phyloP scores from a whole-genome alignment of 2,888 invertebrate genomes.

The Nemurella pictetii region DNA sequence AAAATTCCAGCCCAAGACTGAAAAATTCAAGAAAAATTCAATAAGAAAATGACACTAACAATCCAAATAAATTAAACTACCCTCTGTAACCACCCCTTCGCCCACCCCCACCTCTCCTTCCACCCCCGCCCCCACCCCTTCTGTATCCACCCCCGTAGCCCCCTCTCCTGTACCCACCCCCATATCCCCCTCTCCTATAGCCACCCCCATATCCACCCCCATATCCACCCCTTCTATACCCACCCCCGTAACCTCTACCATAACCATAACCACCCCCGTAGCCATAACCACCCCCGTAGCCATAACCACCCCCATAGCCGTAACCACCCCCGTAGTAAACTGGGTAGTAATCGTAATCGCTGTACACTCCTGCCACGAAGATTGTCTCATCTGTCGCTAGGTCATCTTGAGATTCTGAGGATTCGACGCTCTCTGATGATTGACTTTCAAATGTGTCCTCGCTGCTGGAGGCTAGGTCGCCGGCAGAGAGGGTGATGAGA shows the following conservation, averaged over 20 bases:
- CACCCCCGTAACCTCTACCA: background rate
- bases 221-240: background rate
- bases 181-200: background rate
- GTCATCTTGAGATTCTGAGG: background rate
- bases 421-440: background rate
- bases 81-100: background rate
- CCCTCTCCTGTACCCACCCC: background rate
- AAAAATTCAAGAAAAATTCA: background rate
- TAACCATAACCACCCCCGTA: background rate
- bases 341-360: background rate
- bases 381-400: background rate
- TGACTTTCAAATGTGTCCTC: background rate
- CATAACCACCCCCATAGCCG: background rate
- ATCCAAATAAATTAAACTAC: background rate
- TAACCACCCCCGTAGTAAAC: background rate
- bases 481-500: background rate
- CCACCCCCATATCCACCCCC: background rate
- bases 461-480: background rate
- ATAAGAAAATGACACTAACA: background rate
- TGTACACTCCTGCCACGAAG: background rate
- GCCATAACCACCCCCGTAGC: slow-evolving; percentile 5
- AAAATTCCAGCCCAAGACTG: background rate
- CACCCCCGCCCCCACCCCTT: background rate
- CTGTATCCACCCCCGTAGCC: background rate
- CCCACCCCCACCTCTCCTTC: background rate